Evolutionary conservation across 2,888 invertebrate species (phyloP).

Genomic region (Seira sanloemensis): DNA sequence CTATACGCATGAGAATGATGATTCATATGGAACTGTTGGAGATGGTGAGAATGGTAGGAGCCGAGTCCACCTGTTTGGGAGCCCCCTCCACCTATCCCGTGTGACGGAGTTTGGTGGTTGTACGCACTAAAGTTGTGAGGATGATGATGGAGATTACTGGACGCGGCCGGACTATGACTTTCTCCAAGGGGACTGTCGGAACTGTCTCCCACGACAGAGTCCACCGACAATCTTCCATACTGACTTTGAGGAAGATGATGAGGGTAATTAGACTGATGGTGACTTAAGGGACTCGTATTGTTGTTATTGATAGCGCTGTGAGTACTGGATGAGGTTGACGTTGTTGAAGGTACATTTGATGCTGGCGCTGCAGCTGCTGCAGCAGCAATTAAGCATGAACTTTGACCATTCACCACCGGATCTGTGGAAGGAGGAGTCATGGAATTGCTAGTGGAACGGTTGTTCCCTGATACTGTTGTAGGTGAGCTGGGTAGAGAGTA

Average conservation of each 20-base stretch:
- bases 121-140: conserved; percentile 43
- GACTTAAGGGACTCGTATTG: conserved; percentile 46
- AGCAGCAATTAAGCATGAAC: conserved; percentile 44
- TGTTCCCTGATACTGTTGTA: conserved; percentile 46
- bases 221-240: conserved; percentile 51
- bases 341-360: conserved; percentile 42
- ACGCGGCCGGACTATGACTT: conserved; percentile 69
- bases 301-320: conserved; percentile 26
- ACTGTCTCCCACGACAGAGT: conserved; percentile 33
- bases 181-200: conserved; percentile 55
- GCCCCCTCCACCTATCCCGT: conserved; percentile 27
- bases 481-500: conserved; percentile 53
- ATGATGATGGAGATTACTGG: conserved; percentile 64
- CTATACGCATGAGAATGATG: conserved; percentile 45
- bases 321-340: conserved; percentile 47
- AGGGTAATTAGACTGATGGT: conserved; percentile 46
- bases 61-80: conserved; percentile 52
- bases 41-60: conserved; percentile 60
- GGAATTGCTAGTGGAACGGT: conserved; percentile 38
- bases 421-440: conserved; percentile 36
- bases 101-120: conserved; percentile 35
- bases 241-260: conserved; percentile 42
- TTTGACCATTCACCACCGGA: conserved; percentile 40
- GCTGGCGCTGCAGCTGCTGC: conserved; percentile 22
- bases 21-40: conserved; percentile 65